Base-by-base conservation (phyloP, 2,113 vertebrate species). In the Sceloporus tristichus region DNA sequence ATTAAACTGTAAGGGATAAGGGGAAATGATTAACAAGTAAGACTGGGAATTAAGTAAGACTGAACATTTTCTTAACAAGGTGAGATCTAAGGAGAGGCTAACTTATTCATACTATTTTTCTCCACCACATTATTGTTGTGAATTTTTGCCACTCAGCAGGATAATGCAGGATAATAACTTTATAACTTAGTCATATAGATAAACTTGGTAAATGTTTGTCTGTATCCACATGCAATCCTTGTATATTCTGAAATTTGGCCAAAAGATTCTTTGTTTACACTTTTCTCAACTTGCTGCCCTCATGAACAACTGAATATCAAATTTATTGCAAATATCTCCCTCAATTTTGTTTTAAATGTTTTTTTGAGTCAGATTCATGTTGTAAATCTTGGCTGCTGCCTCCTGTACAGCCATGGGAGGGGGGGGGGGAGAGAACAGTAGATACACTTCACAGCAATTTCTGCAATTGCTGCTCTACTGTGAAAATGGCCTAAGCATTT, bases 261-360 rank as follows among this genome's bases (percentile, higher is more conserved):
- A 59, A 85, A 81, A 9, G 87, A 88, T 83, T 92, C 59, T 86
- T 79, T 1, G 0, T 53, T 94, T 90, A 70, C 4, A 75, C 79
- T 81, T 76, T 78, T n/a, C 82, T 62, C 11, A 62, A 16, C 3
- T 62, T 14, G 11, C 14, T 14, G 18, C 13, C 13, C 59, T 14
- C 59, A 62, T 29, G 68, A 11, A 71, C 25, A 9, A 0, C 68
- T 27, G n/a, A 29, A 87, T 89, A 92, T 88, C 85, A 91, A 94
- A 91, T 76, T 81, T 92, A 66, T 84, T 86, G 86, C 86, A 75
- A 81, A 91, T 94, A 87, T 87, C 29, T 65, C 88, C 84, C 90
- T 92, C 88, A 80, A 54, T 88, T 40, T 89, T 91, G 65, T 79
- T 70, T 77, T 48, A n/a, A 68, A 53, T 23, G 2, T 79, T 29